Conservation (phyloP, 2,113 vertebrate genomes). For the Saguinus imperator region DNA sequence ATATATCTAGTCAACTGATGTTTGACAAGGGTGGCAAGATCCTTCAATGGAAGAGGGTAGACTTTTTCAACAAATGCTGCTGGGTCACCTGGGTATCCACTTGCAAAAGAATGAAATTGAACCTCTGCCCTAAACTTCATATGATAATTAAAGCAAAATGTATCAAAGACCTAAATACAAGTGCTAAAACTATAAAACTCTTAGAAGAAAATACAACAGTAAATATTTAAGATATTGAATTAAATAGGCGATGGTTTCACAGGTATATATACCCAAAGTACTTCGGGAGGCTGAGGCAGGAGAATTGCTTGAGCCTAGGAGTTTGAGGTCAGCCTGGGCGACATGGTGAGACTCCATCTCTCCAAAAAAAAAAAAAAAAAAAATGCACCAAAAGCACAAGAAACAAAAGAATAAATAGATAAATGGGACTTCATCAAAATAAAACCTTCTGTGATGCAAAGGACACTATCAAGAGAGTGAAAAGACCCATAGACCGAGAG, state of each 20-base stretch:
- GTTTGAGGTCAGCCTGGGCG: no score
- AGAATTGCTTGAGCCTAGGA: no score
- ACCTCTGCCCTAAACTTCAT: neutral
- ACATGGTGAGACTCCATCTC: no score
- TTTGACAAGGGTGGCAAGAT: neutral
- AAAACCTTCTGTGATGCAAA: neutral
- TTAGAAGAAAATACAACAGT: neutral
- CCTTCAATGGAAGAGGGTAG: neutral
- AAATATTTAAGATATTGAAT: neutral
- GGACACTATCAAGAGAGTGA: neutral
- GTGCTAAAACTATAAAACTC: neutral
- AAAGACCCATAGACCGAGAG: neutral
- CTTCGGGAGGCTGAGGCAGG: no score
- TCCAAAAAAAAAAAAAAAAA: no score
- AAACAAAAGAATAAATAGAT: neutral
- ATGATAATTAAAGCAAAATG: neutral
- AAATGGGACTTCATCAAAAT: neutral
- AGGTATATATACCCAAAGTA: neutral
- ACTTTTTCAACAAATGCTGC: neutral
- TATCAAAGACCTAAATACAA: neutral
- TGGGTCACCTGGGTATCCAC: neutral
- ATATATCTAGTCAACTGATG: neutral
- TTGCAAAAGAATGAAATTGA: neutral
- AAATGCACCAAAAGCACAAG: neutral
- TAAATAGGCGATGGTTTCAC: neutral